Base-by-base conservation (phyloP, 2,888 invertebrate species). In the Orthosia incerta region DNA sequence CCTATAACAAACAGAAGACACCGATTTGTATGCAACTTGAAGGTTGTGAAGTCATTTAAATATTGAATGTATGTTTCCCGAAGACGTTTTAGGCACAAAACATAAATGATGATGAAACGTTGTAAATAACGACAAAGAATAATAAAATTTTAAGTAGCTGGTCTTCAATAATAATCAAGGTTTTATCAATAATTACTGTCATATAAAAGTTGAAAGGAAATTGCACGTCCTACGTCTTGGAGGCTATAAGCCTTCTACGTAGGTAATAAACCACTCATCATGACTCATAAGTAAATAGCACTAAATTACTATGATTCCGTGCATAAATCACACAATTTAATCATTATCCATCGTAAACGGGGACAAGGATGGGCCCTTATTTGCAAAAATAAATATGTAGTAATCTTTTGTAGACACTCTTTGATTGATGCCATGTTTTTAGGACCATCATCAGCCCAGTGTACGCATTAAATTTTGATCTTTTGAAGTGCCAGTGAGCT, bases 241-340 rank as follows among this genome's bases (percentile, higher is more conserved):
- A 67, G 69, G 39, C 61, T 45, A 39, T 18, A 73, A 67, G 48
- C 20, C 31, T 15, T 48, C 59, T 59, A 48, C n/a, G 68, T 80
- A 48, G 16, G 68, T 83, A 78, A 80, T 75, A 66, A 57, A 56
- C 72, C 71, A 65, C 63, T 80, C 66, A 78, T 67, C 50, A 16
- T 66, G 73, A 66, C 7, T 66, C 73, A 66, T 39, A 31, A 68
- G 48, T 53, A 59, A 70, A 71, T 55, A 65, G 57, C 23, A 77
- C 61, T 48, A 56, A 76, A 80, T 82, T 67, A 76, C 69, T 80
- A 73, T 73, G 57, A 84, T 77, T 76, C 46, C 39, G 61, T 77
- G 53, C 48, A 76, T 86, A 82, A 79, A 82, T 84, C 71, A 80
- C 53, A 82, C 65, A 82, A 74, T 79, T 75, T 77, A 75, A 60